Percentiles rank a stretch among this genome's conserved stretches.
These are phyloP conservation scores for Polietes domitor DNA, from an alignment of 2,888 invertebrate species.

Conservation along the genomic window DNA sequence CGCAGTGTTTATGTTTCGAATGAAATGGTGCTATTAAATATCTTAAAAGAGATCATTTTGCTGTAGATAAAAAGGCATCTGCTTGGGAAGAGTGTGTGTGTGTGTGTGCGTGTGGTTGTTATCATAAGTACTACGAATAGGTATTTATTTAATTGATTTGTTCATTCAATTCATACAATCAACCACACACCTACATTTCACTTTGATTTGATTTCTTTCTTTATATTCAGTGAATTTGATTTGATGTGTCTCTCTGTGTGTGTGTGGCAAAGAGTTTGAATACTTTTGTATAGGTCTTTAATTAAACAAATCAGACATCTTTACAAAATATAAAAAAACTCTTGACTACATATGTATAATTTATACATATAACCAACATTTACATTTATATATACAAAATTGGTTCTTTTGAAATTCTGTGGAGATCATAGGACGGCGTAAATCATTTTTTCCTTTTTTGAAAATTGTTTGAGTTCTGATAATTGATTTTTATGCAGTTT, in stretches of 20 bases:
- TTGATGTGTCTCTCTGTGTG: neutral
- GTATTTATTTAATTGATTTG: constrained; percentile 14
- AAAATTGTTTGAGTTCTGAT: too few species aligned
- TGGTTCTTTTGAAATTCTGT: too few species aligned
- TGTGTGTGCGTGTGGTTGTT: neutral
- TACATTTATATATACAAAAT: too few species aligned
- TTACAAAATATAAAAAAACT: too few species aligned
- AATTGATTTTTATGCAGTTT: too few species aligned
- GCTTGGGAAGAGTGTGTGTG: neutral
- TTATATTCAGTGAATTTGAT: neutral
- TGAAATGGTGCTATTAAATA: neutral
- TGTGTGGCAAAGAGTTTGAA: neutral
- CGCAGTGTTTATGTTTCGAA: neutral
- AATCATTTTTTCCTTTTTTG: too few species aligned
- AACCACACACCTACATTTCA: neutral
- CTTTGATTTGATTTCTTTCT: neutral
- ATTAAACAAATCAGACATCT: constrained; percentile 25
- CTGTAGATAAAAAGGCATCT: neutral
- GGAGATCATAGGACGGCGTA: too few species aligned
- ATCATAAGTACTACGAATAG: neutral
- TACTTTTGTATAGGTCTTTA: constrained; percentile 13
- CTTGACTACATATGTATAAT: too few species aligned
- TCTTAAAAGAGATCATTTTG: neutral
- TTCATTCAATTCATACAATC: neutral
- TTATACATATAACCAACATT: too few species aligned